A percentile compares a stretch with the other conserved stretches of the same genome.
phyloP scores from a whole-genome alignment of 2,113 vertebrate genomes.

The Cyphomyrus plagiostoma region DNA sequence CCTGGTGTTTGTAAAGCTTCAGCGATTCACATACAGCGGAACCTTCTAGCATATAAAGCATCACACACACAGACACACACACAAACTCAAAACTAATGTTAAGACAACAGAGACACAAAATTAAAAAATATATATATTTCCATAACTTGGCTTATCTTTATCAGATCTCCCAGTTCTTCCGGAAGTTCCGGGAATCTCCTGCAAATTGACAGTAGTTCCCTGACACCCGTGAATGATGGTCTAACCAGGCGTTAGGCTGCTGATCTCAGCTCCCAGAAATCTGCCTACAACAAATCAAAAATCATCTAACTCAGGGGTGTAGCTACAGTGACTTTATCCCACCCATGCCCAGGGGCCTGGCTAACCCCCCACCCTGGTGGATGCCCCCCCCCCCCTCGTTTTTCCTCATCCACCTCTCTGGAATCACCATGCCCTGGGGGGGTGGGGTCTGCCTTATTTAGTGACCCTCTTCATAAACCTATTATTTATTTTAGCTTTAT shows the following conservation, averaged over 20 bases:
- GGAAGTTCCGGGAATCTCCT: background rate
- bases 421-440: too few relatives aligned
- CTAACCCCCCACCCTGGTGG: background rate
- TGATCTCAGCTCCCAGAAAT: background rate
- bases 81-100: background rate
- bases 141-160: background rate
- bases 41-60: background rate
- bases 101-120: background rate
- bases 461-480: background rate
- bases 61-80: background rate
- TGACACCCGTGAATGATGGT: background rate
- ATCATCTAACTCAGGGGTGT: background rate
- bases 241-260: too few relatives aligned
- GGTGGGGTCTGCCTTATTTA: background rate
- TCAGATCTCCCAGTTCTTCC: background rate
- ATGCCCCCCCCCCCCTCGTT: too few relatives aligned
- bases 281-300: background rate
- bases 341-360: too few relatives aligned
- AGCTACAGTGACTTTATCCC: background rate
- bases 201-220: background rate
- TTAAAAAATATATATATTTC: too few relatives aligned
- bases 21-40: background rate
- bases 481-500: background rate
- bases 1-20: constrained; percentile 4
- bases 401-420: too few relatives aligned